Base-by-base conservation (phyloP, 2,797 vertebrate species). In the Poeciliopsis presidionis region DNA sequence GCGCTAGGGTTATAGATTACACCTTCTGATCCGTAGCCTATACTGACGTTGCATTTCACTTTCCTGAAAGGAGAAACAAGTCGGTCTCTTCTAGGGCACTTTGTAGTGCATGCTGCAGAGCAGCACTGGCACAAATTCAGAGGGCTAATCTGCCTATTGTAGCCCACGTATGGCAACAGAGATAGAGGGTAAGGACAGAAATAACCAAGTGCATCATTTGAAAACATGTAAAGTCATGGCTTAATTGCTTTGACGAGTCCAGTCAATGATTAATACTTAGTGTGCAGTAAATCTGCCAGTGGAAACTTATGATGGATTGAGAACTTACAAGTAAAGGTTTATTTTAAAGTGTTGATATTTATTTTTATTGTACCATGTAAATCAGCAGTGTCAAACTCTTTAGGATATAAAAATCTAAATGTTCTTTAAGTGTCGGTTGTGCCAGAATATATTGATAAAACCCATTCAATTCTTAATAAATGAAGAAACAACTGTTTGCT, bases 161-260 rank as follows among this genome's bases (percentile, higher is more conserved):
- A 83, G 80, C 86, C 81, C 82, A 84, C 84, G 84, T 87, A 84
- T 86, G 85, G 79, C 47, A n/a, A 74, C 73, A 63, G 81, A 78
- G 82, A 90, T 82, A 78, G 74, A 87, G 59, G 75, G 82, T 72
- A 84, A 47, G 81, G 59, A 85, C 84, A 75, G 81, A 86, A 89
- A 91, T 79, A 88, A 81, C 53, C 18, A 18, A 86, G 76, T 53
- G 73, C 76, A 81, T 83, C 75, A 75, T 49, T 63, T 84, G 46
- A 80, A 83, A 84, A 76, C 45, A 67, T 7, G 5, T 59, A 77
- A 83, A 81, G 75, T 78, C 77, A 78, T 20, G 71, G 71, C 33
- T 75, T 82, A 83, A 83, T 80, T 85, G 74, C 78, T 86, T 75
- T 87, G 83, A 84, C 84, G 28, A 41, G 65, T 80, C 46, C 71